Evolutionary conservation across 2,888 invertebrate species (phyloP).

Genomic region (Dione juno): DNA sequence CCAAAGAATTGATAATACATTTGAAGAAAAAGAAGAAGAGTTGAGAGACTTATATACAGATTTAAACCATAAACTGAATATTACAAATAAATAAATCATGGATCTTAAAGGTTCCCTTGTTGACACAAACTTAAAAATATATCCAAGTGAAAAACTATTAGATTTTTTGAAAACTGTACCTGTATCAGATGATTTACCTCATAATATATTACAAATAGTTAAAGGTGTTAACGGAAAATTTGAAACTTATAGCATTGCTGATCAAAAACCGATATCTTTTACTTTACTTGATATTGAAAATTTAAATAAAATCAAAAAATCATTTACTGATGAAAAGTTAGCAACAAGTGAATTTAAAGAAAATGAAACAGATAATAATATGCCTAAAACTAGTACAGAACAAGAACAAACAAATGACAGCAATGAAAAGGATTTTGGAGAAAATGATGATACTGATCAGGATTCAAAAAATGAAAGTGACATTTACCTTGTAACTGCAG

Average conservation of each 20-base stretch:
- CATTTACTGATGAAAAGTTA: conserved; percentile 34
- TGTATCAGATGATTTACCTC: conserved; percentile 76
- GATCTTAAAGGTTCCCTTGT: conserved; percentile 84
- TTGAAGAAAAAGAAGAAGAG: conserved; percentile 91
- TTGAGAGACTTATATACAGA: conserved; percentile 89
- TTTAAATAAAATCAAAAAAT: conserved; percentile 58
- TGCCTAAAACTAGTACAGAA: neutral
- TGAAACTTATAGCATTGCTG: conserved; percentile 47
- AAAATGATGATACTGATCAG: conserved; percentile 10
- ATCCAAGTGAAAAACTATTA: conserved; percentile 84
- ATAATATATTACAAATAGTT: conserved; percentile 73
- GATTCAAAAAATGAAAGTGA: conserved; percentile 30
- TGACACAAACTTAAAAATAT: conserved; percentile 85
- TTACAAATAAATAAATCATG: conserved; percentile 76
- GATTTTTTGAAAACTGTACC: conserved; percentile 81
- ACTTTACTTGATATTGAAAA: conserved; percentile 60
- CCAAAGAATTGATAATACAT: conserved; percentile 89
- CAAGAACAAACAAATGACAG: neutral
- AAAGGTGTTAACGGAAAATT: conserved; percentile 49
- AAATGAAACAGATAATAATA: neutral
- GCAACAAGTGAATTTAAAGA: neutral
- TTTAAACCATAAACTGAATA: conserved; percentile 88
- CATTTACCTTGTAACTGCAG: conserved; percentile 67
- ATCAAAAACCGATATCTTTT: conserved; percentile 52
- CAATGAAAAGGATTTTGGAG: neutral